Evolutionary conservation across 2,797 vertebrate genomes (phyloP).

Genomic region (Enteromius radiatus): DNA sequence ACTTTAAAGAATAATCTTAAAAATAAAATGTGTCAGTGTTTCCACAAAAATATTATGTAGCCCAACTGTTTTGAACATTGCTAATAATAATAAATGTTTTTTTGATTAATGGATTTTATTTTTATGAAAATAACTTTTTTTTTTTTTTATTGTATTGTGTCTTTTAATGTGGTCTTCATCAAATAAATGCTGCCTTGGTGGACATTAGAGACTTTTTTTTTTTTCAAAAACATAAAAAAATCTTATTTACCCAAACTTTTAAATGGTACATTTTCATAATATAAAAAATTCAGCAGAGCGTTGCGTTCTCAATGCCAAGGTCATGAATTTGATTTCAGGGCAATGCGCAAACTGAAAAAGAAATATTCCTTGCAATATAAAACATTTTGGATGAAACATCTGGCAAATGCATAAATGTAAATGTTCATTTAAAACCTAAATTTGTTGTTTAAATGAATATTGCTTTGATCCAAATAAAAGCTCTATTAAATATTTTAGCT

Average conservation of each 20-base stretch:
- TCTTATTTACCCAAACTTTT: neutral
- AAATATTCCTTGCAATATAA: neutral
- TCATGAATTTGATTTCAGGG: neutral
- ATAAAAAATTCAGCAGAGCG: neutral
- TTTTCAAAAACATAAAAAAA: neutral
- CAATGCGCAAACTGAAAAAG: neutral
- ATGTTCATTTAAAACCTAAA: neutral
- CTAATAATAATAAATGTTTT: neutral
- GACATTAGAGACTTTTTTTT: neutral
- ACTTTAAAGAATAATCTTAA: neutral
- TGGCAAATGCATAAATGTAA: neutral
- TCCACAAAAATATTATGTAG: neutral
- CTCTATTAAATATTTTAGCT: neutral
- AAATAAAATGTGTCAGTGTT: neutral
- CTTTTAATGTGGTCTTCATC: neutral
- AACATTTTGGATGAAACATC: neutral
- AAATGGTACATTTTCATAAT: neutral
- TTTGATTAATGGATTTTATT: too few species aligned
- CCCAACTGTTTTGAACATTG: too few species aligned
- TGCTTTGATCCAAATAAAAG: neutral
- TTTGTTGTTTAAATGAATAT: conserved; percentile 6
- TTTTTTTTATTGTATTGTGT: neutral
- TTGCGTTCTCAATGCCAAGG: neutral
- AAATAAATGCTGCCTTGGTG: neutral
- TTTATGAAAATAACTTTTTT: neutral